A percentile compares a stretch with the other conserved stretches of the same genome.
phyloP scores from a whole-genome alignment of 2,888 invertebrate genomes.

The Phaonia tiefii region DNA sequence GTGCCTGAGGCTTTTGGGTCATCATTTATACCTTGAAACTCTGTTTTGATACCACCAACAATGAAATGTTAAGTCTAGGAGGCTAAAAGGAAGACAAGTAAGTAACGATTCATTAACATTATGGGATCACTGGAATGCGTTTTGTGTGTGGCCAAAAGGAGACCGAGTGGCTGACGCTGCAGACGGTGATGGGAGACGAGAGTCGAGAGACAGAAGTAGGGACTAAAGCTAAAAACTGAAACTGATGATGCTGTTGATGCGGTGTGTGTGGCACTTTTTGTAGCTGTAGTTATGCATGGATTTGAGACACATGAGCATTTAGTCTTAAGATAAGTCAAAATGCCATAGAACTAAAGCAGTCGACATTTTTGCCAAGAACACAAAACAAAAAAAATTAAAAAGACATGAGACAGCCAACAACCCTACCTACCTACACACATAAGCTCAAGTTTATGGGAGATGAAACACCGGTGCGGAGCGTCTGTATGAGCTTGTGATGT shows the following conservation, averaged over 20 bases:
- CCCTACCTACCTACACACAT: neutral
- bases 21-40: neutral
- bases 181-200: neutral
- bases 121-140: slow-evolving; percentile 36
- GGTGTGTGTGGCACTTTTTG: slow-evolving; percentile 24
- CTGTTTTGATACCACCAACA: neutral
- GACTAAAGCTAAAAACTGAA: neutral
- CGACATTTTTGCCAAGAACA: neutral
- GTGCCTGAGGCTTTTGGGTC: slow-evolving; percentile 2
- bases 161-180: neutral
- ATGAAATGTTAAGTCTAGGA: slow-evolving; percentile 7
- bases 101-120: slow-evolving; percentile 56
- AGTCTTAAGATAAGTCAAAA: slow-evolving; percentile 49
- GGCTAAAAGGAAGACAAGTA: slow-evolving; percentile 20
- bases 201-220: neutral
- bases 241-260: neutral
- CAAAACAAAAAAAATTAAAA: slow-evolving; percentile 13
- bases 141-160: slow-evolving; percentile 8
- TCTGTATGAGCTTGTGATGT: neutral
- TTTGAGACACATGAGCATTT: slow-evolving; percentile 43
- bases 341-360: slow-evolving; percentile 2
- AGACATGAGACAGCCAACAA: slow-evolving; percentile 6
- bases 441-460: neutral
- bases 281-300: neutral
- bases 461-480: neutral